phyloP scores from a whole-genome alignment of 92 coral and sea anemone species.

The Umimayanthus chanpuru region DNA sequence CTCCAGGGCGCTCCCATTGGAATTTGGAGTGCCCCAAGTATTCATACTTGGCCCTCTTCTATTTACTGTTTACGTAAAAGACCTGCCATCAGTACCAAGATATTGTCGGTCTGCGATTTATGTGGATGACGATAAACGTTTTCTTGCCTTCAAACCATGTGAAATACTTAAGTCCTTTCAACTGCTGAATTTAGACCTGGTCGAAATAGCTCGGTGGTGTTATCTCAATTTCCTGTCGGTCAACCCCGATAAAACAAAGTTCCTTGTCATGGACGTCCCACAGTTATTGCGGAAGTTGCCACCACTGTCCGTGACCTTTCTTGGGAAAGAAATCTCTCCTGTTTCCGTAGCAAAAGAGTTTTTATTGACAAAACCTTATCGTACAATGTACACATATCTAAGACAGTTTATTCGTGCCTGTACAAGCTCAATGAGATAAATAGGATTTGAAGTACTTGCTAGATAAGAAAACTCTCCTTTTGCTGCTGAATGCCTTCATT shows the following conservation, averaged over 20 bases:
- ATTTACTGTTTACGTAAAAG: constrained; percentile 48
- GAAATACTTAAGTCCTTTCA: constrained; percentile 30
- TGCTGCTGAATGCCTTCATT: too few species aligned
- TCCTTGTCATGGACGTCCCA: constrained; percentile 41
- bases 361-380: too few species aligned
- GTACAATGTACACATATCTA: too few species aligned
- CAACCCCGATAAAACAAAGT: constrained; percentile 51
- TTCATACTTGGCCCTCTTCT: not conserved
- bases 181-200: constrained; percentile 27
- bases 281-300: constrained; percentile 44
- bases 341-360: constrained; percentile 38
- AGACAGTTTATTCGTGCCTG: too few species aligned
- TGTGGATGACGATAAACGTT: constrained; percentile 52
- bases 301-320: constrained; percentile 16
- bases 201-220: constrained; percentile 41
- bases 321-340: not conserved
- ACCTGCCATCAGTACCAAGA: constrained; percentile 16
- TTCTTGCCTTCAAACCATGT: constrained; percentile 45
- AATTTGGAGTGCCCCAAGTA: constrained; percentile 48
- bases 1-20: constrained; percentile 30
- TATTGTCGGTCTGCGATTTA: constrained; percentile 33
- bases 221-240: constrained; percentile 41
- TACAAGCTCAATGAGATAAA: too few species aligned
- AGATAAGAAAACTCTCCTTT: too few species aligned
- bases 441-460: too few species aligned